These are phyloP conservation scores for Acronicta psi DNA, from an alignment of 2,888 invertebrate species.

Conservation along the genomic window DNA sequence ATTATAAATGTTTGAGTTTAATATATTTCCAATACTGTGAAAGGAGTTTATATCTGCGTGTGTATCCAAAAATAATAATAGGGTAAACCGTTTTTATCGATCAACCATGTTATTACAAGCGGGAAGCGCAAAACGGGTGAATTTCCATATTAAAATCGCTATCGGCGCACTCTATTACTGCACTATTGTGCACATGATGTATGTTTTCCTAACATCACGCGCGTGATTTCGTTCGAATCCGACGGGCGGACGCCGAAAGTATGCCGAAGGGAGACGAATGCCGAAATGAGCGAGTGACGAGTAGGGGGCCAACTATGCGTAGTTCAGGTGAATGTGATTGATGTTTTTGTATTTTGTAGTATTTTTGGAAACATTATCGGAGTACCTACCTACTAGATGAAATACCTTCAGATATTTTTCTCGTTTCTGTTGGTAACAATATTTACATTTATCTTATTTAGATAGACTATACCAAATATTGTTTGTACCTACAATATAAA, in stretches of 20 bases:
- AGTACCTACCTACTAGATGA: neutral
- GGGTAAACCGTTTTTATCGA: slow-evolving; percentile 64
- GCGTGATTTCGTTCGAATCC: slow-evolving; percentile 67
- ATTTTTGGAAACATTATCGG: slow-evolving; percentile 9
- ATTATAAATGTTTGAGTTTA: neutral
- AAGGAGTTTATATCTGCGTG: neutral
- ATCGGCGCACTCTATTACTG: slow-evolving; percentile 76
- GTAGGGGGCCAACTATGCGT: slow-evolving; percentile 71
- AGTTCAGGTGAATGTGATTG: slow-evolving; percentile 77
- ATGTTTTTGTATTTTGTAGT: slow-evolving; percentile 57
- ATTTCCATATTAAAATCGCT: slow-evolving; percentile 79
- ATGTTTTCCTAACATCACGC: slow-evolving; percentile 81
- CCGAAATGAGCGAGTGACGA: slow-evolving; percentile 42
- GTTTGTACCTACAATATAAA: no score
- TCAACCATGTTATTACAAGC: slow-evolving; percentile 76
- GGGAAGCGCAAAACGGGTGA: slow-evolving; percentile 78
- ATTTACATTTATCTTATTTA: neutral
- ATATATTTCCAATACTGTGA: neutral
- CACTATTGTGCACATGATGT: slow-evolving; percentile 82
- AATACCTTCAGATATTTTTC: neutral
- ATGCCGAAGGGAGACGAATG: slow-evolving; percentile 27
- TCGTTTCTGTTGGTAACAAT: neutral
- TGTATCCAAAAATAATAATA: slow-evolving; percentile 4
- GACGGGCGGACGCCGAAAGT: slow-evolving; percentile 64
- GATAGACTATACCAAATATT: neutral